Conservation (phyloP, 2,888 invertebrate species). For the Venusia cambrica region DNA sequence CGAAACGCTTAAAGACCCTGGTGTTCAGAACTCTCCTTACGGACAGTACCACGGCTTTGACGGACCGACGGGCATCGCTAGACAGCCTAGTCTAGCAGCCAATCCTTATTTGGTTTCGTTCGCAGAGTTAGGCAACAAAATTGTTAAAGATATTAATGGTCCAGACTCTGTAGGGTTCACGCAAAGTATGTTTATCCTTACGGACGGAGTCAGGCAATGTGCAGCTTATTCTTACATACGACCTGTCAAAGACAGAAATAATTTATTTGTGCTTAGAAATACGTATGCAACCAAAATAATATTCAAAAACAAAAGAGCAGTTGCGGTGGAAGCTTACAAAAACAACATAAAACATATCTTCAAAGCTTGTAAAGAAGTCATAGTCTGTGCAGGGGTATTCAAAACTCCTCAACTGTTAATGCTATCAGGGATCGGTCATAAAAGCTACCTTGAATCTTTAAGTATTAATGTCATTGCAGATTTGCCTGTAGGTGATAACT, state of each 20-base stretch:
- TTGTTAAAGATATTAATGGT: conserved; percentile 29
- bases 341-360: conserved; percentile 36
- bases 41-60: conserved; percentile 46
- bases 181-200: conserved; percentile 61
- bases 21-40: conserved; percentile 30
- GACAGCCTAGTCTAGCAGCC: conserved; percentile 28
- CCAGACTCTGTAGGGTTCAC: conserved; percentile 54
- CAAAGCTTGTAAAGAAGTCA: conserved; percentile 60
- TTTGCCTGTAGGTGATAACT: conserved; percentile 62
- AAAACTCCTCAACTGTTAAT: conserved; percentile 67
- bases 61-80: conserved; percentile 59
- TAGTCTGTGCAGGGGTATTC: conserved; percentile 63
- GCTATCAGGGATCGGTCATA: conserved; percentile 70
- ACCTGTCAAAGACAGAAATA: conserved; percentile 38
- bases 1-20: conserved; percentile 36
- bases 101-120: conserved; percentile 49
- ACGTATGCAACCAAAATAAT: conserved; percentile 66
- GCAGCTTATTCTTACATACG: conserved; percentile 70
- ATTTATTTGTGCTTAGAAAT: conserved; percentile 58
- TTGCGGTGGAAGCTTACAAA: conserved; percentile 43
- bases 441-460: conserved; percentile 43
- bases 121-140: conserved; percentile 55
- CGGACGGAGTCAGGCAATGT: conserved; percentile 65
- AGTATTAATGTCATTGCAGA: conserved; percentile 56
- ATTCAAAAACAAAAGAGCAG: conserved; percentile 58